phyloP scores from a whole-genome alignment of 30 jellyfish, hydroid and myxozoan genomes.

The Hydra vulgaris region DNA sequence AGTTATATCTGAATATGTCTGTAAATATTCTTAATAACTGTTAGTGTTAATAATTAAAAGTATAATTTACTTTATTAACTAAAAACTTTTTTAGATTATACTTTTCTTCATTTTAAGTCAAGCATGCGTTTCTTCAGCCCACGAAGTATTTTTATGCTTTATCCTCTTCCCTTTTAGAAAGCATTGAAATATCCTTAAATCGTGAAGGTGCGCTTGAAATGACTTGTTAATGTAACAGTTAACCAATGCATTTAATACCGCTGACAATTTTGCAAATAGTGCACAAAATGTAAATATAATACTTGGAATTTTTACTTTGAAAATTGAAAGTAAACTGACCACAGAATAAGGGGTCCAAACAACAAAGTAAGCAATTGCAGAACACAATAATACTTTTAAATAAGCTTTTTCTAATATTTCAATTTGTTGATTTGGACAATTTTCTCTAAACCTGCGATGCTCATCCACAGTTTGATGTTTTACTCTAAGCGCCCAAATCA shows the following conservation, averaged over 20 bases:
- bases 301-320: not conserved
- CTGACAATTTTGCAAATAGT: conserved; percentile 8
- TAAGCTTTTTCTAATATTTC: not conserved
- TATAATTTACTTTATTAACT: too few relatives aligned
- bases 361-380: not conserved
- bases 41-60: too few relatives aligned
- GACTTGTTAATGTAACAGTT: conserved; percentile 7
- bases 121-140: not conserved
- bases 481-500: not conserved
- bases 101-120: too few relatives aligned
- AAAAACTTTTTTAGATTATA: too few relatives aligned
- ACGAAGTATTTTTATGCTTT: not conserved
- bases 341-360: conserved; percentile 11
- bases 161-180: not conserved
- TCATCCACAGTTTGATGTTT: not conserved
- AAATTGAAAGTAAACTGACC: not conserved
- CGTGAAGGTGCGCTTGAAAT: not conserved
- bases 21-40: too few relatives aligned
- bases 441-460: not conserved
- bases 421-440: not conserved
- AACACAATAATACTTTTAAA: not conserved
- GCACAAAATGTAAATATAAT: not conserved
- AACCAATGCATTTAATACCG: conserved; percentile 8
- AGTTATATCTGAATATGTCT: too few relatives aligned
- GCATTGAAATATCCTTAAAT: not conserved